These are phyloP conservation scores for Diorhabda sublineata DNA, from an alignment of 1,140 invertebrate species.

Conservation along the genomic window DNA sequence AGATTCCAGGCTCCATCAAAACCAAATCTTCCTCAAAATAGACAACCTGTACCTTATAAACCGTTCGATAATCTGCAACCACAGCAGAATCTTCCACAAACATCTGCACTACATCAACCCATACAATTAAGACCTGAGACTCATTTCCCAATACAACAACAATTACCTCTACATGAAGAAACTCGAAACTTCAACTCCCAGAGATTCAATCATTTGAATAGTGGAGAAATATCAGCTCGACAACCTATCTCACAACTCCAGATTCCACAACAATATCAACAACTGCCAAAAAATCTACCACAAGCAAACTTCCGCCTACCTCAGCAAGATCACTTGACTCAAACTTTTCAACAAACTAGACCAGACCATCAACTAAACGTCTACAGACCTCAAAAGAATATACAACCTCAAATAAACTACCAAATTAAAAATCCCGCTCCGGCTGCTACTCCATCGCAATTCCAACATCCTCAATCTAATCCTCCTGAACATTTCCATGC, in stretches of 20 bases:
- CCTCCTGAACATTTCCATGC: conserved; percentile 23
- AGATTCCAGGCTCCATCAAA: conserved; percentile 24
- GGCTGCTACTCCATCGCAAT: conserved; percentile 34
- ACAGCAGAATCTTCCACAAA: conserved; percentile 18
- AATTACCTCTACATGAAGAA: conserved; percentile 40
- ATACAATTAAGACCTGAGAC: conserved; percentile 46
- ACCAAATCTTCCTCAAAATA: conserved; percentile 31
- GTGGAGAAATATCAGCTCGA: background rate
- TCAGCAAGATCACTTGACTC: conserved; percentile 35
- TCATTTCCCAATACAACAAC: conserved; percentile 41
- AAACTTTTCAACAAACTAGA: conserved; percentile 8
- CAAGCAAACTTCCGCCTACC: conserved; percentile 24
- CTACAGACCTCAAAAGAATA: background rate
- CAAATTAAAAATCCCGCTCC: background rate
- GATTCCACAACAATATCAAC: conserved; percentile 6
- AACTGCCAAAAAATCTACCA: conserved; percentile 30
- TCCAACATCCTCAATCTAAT: conserved; percentile 37
- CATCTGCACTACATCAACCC: conserved; percentile 48
- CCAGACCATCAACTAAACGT: conserved; percentile 22
- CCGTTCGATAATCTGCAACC: conserved; percentile 36
- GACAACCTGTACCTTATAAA: conserved; percentile 46
- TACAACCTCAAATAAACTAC: conserved; percentile 19
- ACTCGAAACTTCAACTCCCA: conserved; percentile 27
- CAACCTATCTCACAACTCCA: background rate
- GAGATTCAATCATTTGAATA: conserved; percentile 14